Evolutionary conservation across 2,113 vertebrate genomes (phyloP), one percentile per base, ranked within the genome.

Genomic region (Pteropus alecto): DNA sequence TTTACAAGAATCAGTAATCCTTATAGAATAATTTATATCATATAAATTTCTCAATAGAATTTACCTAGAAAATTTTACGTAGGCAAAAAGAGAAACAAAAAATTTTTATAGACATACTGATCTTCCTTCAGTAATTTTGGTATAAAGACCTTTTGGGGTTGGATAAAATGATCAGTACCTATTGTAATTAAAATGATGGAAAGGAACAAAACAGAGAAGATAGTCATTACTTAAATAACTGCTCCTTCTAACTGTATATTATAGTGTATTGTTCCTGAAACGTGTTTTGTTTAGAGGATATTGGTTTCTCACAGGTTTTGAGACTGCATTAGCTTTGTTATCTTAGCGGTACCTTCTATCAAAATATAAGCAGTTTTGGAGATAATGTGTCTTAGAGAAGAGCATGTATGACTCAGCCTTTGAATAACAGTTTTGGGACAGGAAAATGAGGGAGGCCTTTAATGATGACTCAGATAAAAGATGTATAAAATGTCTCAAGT

Each of bases 241-340:
- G 74, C 93, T 97, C 96, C 92, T 97, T 97, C 97, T 67, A 96
- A 14, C 30, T 2, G 82, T 96, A 90, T 86, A 54, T 98, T 96
- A 58, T 97, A 15, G 95, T 98, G 87, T 97, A 15, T 95, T 98
- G 87, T 98, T 87, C 95, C 92, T 96, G 93, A 26, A 46, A 15
- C 83, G 11, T 76, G 83, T 87, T 97, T 98, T 95, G 90, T 90
- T 58, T 81, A 97, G 74, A 93, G 78, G 61, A 41, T 95, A 18
- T 78, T 68, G 48, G 74, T 97, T 96, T n/a, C 76, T 95, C 6
- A 65, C 85, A 93, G 96, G 84, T 92, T 90, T 96, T 96, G 94
- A 84, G 86, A 95, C 88, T 94, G 65, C 89, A 86, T 43, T 79
- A 87, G 51, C 82, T 91, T 94, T 94, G 18, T 21, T 94, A 63